phyloP scores from a whole-genome alignment of 2,113 vertebrate species.

The Istiophorus platypterus region DNA sequence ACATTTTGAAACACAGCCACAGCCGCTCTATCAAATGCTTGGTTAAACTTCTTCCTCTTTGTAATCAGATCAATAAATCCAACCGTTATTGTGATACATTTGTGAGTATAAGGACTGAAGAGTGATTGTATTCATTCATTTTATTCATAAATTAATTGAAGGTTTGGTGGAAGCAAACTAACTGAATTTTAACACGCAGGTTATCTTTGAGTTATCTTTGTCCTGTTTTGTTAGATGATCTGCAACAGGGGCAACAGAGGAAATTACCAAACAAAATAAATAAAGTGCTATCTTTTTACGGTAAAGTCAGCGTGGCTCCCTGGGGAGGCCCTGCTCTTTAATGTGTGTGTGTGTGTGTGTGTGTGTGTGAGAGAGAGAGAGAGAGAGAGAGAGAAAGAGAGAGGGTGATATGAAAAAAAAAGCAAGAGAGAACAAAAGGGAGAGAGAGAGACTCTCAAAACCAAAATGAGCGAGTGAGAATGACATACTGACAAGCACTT shows the following conservation, averaged over 20 bases:
- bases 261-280: conserved; percentile 48
- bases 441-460: conserved; percentile 38
- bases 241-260: conserved; percentile 44
- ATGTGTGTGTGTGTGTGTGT: no score
- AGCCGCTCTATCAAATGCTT: no score
- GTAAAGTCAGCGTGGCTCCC: conserved; percentile 59
- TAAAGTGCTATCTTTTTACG: conserved; percentile 58
- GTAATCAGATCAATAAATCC: not conserved
- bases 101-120: not conserved
- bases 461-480: conserved; percentile 49
- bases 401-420: no score
- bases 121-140: not conserved
- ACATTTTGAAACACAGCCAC: not conserved
- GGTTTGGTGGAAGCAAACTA: not conserved
- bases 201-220: not conserved
- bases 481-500: conserved; percentile 42
- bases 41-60: not conserved
- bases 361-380: no score
- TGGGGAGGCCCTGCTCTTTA: conserved; percentile 47
- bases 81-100: not conserved
- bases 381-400: not conserved
- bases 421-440: conserved; percentile 17
- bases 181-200: not conserved
- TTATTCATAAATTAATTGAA: not conserved
- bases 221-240: conserved; percentile 3